Percentiles rank a stretch among this genome's conserved stretches.
These are phyloP conservation scores for Dromius quadrimaculatus DNA, from an alignment of 2,888 invertebrate genomes.

Conservation along the genomic window DNA sequence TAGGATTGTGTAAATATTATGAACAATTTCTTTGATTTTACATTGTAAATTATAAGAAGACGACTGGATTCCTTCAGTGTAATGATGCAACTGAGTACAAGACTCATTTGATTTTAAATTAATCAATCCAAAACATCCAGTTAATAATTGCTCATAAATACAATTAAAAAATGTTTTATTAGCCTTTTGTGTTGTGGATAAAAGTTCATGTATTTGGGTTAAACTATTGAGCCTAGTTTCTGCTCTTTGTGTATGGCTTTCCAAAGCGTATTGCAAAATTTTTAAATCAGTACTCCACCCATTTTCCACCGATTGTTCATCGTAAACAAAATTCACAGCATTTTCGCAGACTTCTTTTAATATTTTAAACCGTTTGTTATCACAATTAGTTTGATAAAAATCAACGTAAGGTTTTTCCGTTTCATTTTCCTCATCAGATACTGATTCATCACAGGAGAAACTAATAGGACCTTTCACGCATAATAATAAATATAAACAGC, in stretches of 20 bases:
- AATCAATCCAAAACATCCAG: slow-evolving; percentile 70
- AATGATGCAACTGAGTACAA: slow-evolving; percentile 68
- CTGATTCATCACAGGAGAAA: slow-evolving; percentile 51
- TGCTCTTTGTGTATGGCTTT: slow-evolving; percentile 62
- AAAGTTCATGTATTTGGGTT: slow-evolving; percentile 62
- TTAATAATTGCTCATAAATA: slow-evolving; percentile 69
- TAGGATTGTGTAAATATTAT: slow-evolving; percentile 69
- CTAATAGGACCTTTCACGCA: slow-evolving; percentile 65
- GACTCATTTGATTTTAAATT: slow-evolving; percentile 63
- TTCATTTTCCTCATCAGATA: slow-evolving; percentile 60
- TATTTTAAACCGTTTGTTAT: slow-evolving; percentile 56
- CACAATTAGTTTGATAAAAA: slow-evolving; percentile 60
- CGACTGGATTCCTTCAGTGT: slow-evolving; percentile 70
- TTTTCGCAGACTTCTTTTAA: slow-evolving; percentile 60
- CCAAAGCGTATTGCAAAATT: slow-evolving; percentile 61
- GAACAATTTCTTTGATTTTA: slow-evolving; percentile 69
- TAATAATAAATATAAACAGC: slow-evolving; percentile 68
- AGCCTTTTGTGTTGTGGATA: slow-evolving; percentile 59
- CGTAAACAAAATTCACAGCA: slow-evolving; percentile 62
- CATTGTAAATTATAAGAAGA: slow-evolving; percentile 68
- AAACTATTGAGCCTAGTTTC: slow-evolving; percentile 62
- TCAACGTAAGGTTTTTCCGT: slow-evolving; percentile 62
- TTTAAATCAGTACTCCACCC: slow-evolving; percentile 64
- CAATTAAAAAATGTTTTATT: slow-evolving; percentile 62
- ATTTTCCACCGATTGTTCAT: slow-evolving; percentile 59